These are phyloP conservation scores for Tinea trinotella DNA, from an alignment of 2,888 invertebrate genomes.

Conservation along the genomic window DNA sequence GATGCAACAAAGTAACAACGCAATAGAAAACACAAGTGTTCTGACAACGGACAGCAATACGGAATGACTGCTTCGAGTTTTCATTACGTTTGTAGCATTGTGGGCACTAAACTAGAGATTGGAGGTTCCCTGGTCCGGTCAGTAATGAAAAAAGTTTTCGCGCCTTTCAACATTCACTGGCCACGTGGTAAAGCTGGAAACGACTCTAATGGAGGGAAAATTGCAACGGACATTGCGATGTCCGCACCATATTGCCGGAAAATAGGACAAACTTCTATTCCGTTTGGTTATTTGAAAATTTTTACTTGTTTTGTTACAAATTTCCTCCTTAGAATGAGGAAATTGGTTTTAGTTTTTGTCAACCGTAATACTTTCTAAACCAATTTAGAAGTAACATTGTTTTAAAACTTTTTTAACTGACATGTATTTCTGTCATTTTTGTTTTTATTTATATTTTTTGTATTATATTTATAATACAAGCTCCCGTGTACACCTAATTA, in stretches of 20 bases:
- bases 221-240: slow-evolving; percentile 15
- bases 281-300: slow-evolving; percentile 6
- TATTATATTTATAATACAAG: too few species aligned
- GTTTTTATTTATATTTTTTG: neutral
- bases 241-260: neutral
- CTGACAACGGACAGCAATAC: neutral
- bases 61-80: neutral
- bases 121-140: neutral
- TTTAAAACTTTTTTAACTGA: neutral
- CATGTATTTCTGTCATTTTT: neutral
- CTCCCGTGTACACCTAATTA: too few species aligned
- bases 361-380: neutral
- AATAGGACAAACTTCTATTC: slow-evolving; percentile 5
- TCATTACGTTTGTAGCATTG: neutral
- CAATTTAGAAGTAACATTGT: neutral
- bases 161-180: neutral
- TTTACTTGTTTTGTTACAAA: slow-evolving; percentile 8
- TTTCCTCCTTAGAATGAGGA: neutral
- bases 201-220: slow-evolving; percentile 11
- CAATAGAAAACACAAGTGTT: neutral
- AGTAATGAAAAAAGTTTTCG: slow-evolving; percentile 14
- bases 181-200: slow-evolving; percentile 6
- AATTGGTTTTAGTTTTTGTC: slow-evolving; percentile 7
- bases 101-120: neutral
- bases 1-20: too few species aligned